These are phyloP conservation scores for Anguilla pacifica DNA, from an alignment of 2,797 vertebrate species.

Conservation along the genomic window DNA sequence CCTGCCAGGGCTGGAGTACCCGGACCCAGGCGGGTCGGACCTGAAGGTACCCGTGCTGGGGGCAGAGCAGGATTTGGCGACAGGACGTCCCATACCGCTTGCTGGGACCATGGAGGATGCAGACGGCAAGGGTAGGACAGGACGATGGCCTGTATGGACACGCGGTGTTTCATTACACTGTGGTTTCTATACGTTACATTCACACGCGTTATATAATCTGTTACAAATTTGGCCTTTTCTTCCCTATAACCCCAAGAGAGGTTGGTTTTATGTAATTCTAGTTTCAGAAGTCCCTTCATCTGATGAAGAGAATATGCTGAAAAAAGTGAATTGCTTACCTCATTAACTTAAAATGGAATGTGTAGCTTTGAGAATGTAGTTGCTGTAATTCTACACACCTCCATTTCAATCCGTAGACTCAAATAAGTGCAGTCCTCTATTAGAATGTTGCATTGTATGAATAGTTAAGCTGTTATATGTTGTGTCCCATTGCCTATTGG, in stretches of 20 bases:
- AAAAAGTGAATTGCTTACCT: not conserved
- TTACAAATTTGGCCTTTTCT: not conserved
- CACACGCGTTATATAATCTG: not conserved
- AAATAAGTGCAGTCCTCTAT: not conserved
- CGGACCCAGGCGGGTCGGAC: constrained; percentile 82
- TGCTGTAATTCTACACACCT: not conserved
- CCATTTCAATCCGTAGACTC: not conserved
- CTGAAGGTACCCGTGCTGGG: constrained; percentile 84
- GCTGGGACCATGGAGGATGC: constrained; percentile 88
- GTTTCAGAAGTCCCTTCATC: not conserved
- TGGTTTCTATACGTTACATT: not conserved
- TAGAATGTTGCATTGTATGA: not conserved
- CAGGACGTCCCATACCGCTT: constrained; percentile 66
- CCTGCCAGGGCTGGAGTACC: constrained; percentile 84
- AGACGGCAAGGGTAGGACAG: constrained; percentile 75
- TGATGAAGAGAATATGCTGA: not conserved
- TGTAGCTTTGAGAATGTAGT: too few species aligned
- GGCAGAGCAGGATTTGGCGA: constrained; percentile 69
- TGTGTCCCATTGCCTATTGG: not conserved
- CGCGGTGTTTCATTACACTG: not conserved
- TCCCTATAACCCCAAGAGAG: not conserved
- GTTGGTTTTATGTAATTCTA: not conserved
- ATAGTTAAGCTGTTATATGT: not conserved
- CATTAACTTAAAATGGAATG: not conserved
- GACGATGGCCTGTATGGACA: not conserved